These are phyloP conservation scores for Osmoderma eremita DNA, from an alignment of 2,888 invertebrate genomes.

Conservation along the genomic window DNA sequence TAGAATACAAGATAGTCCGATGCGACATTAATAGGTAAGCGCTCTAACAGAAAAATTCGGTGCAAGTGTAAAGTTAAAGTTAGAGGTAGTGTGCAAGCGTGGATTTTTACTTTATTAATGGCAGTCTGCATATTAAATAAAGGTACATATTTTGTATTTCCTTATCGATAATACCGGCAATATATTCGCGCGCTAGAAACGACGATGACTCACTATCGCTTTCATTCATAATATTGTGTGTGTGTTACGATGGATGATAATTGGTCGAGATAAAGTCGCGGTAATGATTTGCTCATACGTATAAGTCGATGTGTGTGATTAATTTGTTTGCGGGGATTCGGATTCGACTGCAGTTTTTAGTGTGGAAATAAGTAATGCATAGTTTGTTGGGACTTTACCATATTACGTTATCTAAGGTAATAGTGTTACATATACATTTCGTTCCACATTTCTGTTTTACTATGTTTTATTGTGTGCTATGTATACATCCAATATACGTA, in stretches of 20 bases:
- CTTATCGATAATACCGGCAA: slow-evolving; percentile 11
- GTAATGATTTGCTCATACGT: slow-evolving; percentile 22
- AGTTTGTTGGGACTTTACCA: neutral
- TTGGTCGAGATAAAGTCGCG: slow-evolving; percentile 25
- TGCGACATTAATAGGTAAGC: slow-evolving; percentile 36
- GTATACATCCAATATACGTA: slow-evolving; percentile 18
- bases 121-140: slow-evolving; percentile 44
- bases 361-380: neutral
- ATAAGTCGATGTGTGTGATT: slow-evolving; percentile 14
- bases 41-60: slow-evolving; percentile 34
- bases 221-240: slow-evolving; percentile 28
- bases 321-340: slow-evolving; percentile 3
- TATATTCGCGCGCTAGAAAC: slow-evolving; percentile 10
- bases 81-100: slow-evolving; percentile 30
- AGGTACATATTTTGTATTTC: slow-evolving; percentile 45
- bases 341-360: neutral
- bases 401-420: neutral
- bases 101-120: slow-evolving; percentile 43
- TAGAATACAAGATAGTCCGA: slow-evolving; percentile 29
- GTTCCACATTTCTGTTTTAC: slow-evolving; percentile 4
- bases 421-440: neutral
- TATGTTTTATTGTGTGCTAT: neutral
- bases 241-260: slow-evolving; percentile 9
- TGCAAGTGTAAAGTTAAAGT: slow-evolving; percentile 23
- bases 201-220: slow-evolving; percentile 21